These are phyloP conservation scores for Dascillus cervinus DNA, from an alignment of 2,888 invertebrate genomes.

Conservation along the genomic window DNA sequence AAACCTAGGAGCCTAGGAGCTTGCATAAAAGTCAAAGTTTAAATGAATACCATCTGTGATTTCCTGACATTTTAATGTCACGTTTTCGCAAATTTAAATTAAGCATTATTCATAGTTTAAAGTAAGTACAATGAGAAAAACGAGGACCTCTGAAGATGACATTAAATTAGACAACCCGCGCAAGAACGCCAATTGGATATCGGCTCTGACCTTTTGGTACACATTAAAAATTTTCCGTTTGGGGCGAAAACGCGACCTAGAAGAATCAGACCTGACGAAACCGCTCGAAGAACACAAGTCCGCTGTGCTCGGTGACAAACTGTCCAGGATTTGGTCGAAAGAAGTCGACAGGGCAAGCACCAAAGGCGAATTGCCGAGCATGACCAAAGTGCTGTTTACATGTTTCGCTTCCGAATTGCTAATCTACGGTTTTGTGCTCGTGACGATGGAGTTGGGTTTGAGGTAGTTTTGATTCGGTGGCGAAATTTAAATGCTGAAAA, in stretches of 20 bases:
- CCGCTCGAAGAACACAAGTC: constrained; percentile 57
- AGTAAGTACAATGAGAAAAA: background rate
- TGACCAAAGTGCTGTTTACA: constrained; percentile 48
- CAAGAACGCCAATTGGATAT: constrained; percentile 29
- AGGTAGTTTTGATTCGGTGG: constrained; percentile 32
- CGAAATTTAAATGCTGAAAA: background rate
- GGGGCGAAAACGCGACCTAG: constrained; percentile 30
- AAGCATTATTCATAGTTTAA: no score
- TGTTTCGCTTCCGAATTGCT: constrained; percentile 52
- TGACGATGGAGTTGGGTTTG: constrained; percentile 47
- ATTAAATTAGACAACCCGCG: constrained; percentile 21
- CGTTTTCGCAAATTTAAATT: no score
- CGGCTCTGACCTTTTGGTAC: constrained; percentile 31
- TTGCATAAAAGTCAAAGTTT: no score
- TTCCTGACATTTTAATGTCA: no score
- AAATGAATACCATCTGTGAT: no score
- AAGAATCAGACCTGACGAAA: constrained; percentile 54
- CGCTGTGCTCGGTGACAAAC: constrained; percentile 49
- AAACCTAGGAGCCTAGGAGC: no score
- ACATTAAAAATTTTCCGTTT: constrained; percentile 29
- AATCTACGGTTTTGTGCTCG: constrained; percentile 49
- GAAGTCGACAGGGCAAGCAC: constrained; percentile 44
- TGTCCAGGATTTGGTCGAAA: constrained; percentile 54
- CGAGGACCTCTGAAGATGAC: background rate
- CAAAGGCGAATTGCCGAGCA: constrained; percentile 48